A percentile compares a stretch with the other conserved stretches of the same genome.
These are phyloP conservation scores for Mastigias papua DNA, from an alignment of 30 jellyfish, hydroid and myxozoan genomes.

Conservation along the genomic window DNA sequence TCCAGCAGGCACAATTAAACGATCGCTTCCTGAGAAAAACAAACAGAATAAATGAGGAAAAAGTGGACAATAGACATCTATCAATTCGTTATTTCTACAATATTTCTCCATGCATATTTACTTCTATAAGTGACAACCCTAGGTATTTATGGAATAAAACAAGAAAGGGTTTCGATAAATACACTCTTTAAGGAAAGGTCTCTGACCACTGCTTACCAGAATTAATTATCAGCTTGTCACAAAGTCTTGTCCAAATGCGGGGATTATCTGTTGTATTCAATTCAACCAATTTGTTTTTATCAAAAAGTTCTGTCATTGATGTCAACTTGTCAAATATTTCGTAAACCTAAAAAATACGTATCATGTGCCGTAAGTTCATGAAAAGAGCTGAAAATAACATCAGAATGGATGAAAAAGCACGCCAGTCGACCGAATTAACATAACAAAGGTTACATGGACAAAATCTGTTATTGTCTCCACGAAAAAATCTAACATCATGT, in stretches of 20 bases:
- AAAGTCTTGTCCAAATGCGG: conserved; percentile 65
- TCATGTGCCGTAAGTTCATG: background rate
- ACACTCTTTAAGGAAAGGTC: background rate
- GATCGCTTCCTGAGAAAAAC: background rate
- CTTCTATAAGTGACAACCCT: too few relatives aligned
- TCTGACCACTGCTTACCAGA: conserved; percentile 5
- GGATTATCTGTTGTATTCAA: conserved; percentile 52
- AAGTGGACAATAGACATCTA: too few relatives aligned
- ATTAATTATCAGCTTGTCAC: conserved; percentile 35
- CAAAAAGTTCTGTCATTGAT: conserved; percentile 80
- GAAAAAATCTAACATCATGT: too few relatives aligned
- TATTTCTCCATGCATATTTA: too few relatives aligned
- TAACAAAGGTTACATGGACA: too few relatives aligned
- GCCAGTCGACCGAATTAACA: too few relatives aligned
- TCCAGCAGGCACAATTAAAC: conserved; percentile 2
- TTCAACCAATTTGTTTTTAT: conserved; percentile 67
- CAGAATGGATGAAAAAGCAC: background rate
- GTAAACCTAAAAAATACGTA: conserved; percentile 65
- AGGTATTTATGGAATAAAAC: background rate
- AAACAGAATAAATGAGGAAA: background rate
- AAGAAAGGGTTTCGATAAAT: background rate
- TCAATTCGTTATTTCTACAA: too few relatives aligned
- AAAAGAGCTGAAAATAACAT: background rate
- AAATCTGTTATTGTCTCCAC: too few relatives aligned
- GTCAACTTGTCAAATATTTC: conserved; percentile 53